These are phyloP conservation scores for Trichoplax adhaerens DNA, from an alignment of 37 sponge, comb jelly and placozoan genomes.

Conservation along the genomic window DNA sequence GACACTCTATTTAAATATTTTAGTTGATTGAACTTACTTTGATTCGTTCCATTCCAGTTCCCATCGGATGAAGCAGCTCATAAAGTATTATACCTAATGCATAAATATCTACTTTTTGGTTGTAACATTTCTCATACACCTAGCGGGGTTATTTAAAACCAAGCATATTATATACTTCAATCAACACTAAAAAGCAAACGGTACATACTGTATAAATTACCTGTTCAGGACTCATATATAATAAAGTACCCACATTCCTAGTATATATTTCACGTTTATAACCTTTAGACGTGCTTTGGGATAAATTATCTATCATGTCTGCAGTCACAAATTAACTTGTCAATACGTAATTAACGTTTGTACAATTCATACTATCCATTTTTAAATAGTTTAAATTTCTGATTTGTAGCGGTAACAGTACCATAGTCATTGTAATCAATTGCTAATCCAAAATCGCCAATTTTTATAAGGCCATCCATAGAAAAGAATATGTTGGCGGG, in stretches of 20 bases:
- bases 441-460: conserved; percentile 86
- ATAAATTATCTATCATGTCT: neutral
- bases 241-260: conserved; percentile 44
- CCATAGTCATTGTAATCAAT: conserved; percentile 10
- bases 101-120: conserved; percentile 52
- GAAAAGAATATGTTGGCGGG: conserved; percentile 85
- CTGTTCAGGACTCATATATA: conserved; percentile 80
- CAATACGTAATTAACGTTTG: neutral
- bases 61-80: conserved; percentile 35
- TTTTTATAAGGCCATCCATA: conserved; percentile 58
- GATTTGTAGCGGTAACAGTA: neutral
- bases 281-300: neutral
- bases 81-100: conserved; percentile 55
- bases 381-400: neutral
- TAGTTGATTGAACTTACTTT: conserved; percentile 12
- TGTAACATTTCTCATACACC: conserved; percentile 16
- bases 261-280: conserved; percentile 8
- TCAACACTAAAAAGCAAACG: neutral
- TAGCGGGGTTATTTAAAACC: neutral
- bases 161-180: neutral
- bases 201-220: neutral
- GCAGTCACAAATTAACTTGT: neutral
- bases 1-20: too few relatives aligned
- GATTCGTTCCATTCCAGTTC: conserved; percentile 39
- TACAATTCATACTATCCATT: neutral